Evolutionary conservation across 2,113 vertebrate species (phyloP).

Genomic region (Conger conger): DNA sequence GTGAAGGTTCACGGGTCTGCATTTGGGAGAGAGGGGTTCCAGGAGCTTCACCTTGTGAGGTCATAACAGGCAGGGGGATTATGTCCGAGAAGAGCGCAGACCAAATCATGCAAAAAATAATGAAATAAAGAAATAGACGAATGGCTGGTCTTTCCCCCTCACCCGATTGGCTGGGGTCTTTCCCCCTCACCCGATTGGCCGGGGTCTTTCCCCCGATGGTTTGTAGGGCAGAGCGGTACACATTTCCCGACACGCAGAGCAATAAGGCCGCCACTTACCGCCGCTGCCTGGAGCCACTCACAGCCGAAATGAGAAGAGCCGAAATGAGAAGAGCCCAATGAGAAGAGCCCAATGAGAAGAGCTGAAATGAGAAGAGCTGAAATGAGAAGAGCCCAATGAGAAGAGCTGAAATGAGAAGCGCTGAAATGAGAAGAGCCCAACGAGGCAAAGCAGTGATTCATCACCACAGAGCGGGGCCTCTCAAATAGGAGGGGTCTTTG

Average conservation of each 20-base stretch:
- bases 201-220: slow-evolving; percentile 53
- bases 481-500: slow-evolving; percentile 91
- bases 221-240: slow-evolving; percentile 68
- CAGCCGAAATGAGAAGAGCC: slow-evolving; percentile 87
- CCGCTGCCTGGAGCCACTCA: slow-evolving; percentile 89
- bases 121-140: no score
- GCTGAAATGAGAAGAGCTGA: no score
- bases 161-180: no score
- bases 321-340: slow-evolving; percentile 92
- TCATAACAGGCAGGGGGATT: slow-evolving; percentile 47
- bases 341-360: slow-evolving; percentile 91
- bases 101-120: slow-evolving; percentile 34
- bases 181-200: slow-evolving; percentile 48
- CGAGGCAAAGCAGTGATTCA: slow-evolving; percentile 97
- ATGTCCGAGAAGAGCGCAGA: slow-evolving; percentile 59
- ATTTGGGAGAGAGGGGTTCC: background rate
- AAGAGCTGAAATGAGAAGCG: no score
- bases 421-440: slow-evolving; percentile 89
- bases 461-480: slow-evolving; percentile 93
- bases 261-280: slow-evolving; percentile 95
- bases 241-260: slow-evolving; percentile 88
- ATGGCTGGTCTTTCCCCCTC: no score
- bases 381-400: slow-evolving; percentile 91
- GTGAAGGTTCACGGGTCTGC: background rate
- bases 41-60: slow-evolving; percentile 15